Base-by-base conservation (phyloP, 2,888 invertebrate species). In the Acanthacorydalis orientalis region DNA sequence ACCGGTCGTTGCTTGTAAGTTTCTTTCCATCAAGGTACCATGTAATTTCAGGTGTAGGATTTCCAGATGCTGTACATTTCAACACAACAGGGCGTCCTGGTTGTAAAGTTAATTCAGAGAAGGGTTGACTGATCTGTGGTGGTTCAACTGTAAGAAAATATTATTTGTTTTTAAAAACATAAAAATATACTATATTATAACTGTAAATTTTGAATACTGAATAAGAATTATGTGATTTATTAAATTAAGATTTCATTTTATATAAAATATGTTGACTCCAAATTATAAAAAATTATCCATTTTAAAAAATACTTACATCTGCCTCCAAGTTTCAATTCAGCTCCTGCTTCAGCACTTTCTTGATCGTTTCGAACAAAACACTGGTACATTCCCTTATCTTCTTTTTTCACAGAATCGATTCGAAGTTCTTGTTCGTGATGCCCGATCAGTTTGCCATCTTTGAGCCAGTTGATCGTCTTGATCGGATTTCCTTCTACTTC, bases 321-420 rank as follows among this genome's bases (percentile, higher is more conserved):
- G 65, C 93, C 92, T 59, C 93, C 95, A 49, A 95, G 77, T 69
- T 89, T 88, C 47, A 95, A 69, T 72, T 93, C 92, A 44, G 87
- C 90, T 48, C 87, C 88, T 2, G 89, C 89, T 60, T 93, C 91
- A 0, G 91, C 90, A 58, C 88, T 89, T 64, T 92, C 91, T 61
- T 89, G 87, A 57, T 90, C 91, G 61, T 92, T 92, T 48, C 89
- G 75, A 45, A 91, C 86, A 60, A 93, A 90, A 63, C 95, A 95
- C 62, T 95, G 95, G 64, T 93, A 95, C 92, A 93, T 93, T 59
- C 95, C 95, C 61, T 89, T 89, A 65, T 93, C 93, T 66, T 90
- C 89, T 59, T 92, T 87, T 65, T 88, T 83, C 0, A 95, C 90
- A 1, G 88, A 82, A 58, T 87, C 87, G 57, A 95, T 91, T 53